Conservation (phyloP, 2,113 vertebrate genomes). For the Mus musculus region GRCm39 chr3:151814501-151815000, state of each 20-base stretch:
- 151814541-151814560: neutral
- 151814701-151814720: neutral
- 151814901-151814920: conserved; percentile 20
- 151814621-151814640: neutral
- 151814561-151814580: neutral
- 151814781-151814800: neutral
- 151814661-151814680: neutral
- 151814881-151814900: conserved; percentile 11
- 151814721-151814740: neutral
- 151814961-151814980: neutral
- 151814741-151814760: neutral
- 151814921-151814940: conserved; percentile 8
- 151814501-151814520: neutral
- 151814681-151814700: neutral
- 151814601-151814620: neutral
- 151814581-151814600: neutral
- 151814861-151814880: neutral
- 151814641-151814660: neutral
- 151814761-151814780: neutral
- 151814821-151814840: conserved; percentile 4
- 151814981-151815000: neutral
- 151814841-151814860: neutral
- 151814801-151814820: neutral
- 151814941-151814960: neutral
- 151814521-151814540: neutral